Conservation (phyloP, 2,888 invertebrate genomes). For the Phyllotreta striolata region DNA sequence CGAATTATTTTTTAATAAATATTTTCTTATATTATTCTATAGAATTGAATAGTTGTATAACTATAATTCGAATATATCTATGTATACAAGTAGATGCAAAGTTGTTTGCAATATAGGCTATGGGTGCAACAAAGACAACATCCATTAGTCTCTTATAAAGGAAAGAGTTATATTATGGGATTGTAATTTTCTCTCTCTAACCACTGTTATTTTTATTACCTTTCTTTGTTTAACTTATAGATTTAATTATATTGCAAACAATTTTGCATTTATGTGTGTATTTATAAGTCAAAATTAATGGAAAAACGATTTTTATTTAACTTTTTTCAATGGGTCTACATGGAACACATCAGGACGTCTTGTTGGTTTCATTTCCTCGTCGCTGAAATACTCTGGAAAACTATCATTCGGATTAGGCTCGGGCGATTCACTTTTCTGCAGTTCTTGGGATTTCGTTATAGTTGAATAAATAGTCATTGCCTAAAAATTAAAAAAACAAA, state of each 20-base stretch:
- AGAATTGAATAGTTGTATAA: background rate
- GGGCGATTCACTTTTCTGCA: slow-evolving; percentile 26
- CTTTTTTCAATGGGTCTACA: slow-evolving; percentile 22
- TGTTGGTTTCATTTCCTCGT: slow-evolving; percentile 52
- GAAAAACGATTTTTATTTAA: slow-evolving; percentile 9
- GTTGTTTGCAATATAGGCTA: too few relatives aligned
- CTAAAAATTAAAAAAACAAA: slow-evolving; percentile 60
- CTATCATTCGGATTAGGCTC: slow-evolving; percentile 47
- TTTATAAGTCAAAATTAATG: background rate
- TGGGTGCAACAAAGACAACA: too few relatives aligned
- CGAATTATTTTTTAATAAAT: background rate
- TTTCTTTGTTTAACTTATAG: too few relatives aligned
- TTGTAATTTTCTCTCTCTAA: too few relatives aligned
- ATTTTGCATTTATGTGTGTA: background rate
- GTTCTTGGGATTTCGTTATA: slow-evolving; percentile 58
- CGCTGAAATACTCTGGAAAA: slow-evolving; percentile 59
- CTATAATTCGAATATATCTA: background rate
- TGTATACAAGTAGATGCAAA: too few relatives aligned
- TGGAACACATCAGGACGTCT: slow-evolving; percentile 42
- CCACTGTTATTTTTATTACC: too few relatives aligned
- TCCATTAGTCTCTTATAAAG: too few relatives aligned
- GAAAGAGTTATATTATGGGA: too few relatives aligned
- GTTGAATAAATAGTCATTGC: slow-evolving; percentile 71
- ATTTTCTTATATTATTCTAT: too few relatives aligned
- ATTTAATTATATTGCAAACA: background rate